A percentile compares a stretch with the other conserved stretches of the same genome.
These are phyloP conservation scores for Drosophila nr. perissopoda DNA, from an alignment of 2,888 invertebrate genomes.

Conservation along the genomic window DNA sequence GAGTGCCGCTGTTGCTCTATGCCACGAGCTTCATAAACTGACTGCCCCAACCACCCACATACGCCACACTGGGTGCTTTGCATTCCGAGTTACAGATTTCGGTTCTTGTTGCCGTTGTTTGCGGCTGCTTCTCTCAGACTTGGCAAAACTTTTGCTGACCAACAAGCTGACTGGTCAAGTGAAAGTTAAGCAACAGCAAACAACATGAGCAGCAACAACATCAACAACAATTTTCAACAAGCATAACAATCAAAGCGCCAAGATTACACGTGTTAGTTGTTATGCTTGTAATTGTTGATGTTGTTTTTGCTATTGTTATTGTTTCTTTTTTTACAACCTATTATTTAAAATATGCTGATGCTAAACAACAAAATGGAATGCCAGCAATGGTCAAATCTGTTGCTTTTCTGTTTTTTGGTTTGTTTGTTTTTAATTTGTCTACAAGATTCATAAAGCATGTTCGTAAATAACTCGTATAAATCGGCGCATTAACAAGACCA, in stretches of 20 bases:
- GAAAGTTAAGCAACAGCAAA: constrained; percentile 62
- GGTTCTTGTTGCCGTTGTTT: constrained; percentile 1
- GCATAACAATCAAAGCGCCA: constrained; percentile 55
- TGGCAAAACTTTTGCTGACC: constrained; percentile 66
- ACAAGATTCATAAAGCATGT: constrained; percentile 7
- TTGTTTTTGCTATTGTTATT: constrained; percentile 30
- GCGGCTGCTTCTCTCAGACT: constrained; percentile 6
- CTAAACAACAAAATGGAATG: constrained; percentile 26
- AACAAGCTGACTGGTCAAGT: constrained; percentile 67
- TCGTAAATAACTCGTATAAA: constrained; percentile 10
- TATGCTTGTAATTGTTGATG: constrained; percentile 26
- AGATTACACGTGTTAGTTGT: constrained; percentile 57
- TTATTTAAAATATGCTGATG: constrained; percentile 61
- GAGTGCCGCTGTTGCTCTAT: constrained; percentile 58
- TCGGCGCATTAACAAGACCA: constrained; percentile 23
- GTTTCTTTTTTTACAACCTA: constrained; percentile 29
- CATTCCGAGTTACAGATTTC: constrained; percentile 48
- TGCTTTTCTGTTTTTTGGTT: constrained; percentile 1
- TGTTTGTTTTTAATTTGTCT: constrained; percentile 7
- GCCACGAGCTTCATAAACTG: constrained; percentile 43
- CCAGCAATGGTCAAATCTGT: constrained; percentile 53
- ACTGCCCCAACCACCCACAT: constrained; percentile 3
- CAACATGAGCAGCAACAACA: constrained; percentile 38
- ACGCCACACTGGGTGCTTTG: constrained; percentile 35
- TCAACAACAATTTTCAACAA: constrained; percentile 52